Conservation (phyloP, 2,888 invertebrate genomes). For the Meliscaeva auricollis region DNA sequence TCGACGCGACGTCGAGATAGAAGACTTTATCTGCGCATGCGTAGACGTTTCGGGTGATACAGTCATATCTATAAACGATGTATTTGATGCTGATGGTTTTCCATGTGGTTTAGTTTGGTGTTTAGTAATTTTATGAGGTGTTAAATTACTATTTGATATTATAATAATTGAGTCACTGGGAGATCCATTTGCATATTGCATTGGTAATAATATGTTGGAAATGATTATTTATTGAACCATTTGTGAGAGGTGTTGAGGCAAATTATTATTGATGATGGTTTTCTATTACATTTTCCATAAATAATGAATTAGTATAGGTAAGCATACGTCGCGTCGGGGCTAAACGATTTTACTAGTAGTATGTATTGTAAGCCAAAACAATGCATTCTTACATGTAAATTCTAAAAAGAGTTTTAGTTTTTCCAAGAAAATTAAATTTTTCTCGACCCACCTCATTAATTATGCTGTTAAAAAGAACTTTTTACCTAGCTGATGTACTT, state of each 20-base stretch:
- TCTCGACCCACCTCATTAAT: too few species aligned
- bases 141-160: constrained; percentile 31
- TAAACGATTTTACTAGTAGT: too few species aligned
- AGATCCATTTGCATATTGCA: constrained; percentile 27
- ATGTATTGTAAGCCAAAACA: too few species aligned
- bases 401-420: too few species aligned
- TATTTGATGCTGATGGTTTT: constrained; percentile 28
- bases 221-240: neutral
- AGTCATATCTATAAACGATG: constrained; percentile 1
- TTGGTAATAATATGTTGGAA: neutral
- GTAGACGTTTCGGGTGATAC: constrained; percentile 30
- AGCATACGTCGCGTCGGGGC: too few species aligned
- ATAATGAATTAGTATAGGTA: neutral
- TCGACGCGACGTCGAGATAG: constrained; percentile 4
- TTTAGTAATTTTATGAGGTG: constrained; percentile 44
- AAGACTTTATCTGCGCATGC: constrained; percentile 50
- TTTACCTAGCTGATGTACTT: too few species aligned
- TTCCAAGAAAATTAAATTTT: too few species aligned
- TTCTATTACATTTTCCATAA: neutral
- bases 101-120: constrained; percentile 26
- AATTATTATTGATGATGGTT: neutral
- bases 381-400: too few species aligned
- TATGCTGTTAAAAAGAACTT: too few species aligned
- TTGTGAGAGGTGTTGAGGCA: neutral
- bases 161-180: constrained; percentile 2